Percentiles rank a stretch among this genome's conserved stretches.
These are phyloP conservation scores for Pterobdella sp. DNA, from an alignment of 2,888 invertebrate species.

Conservation along the genomic window DNA sequence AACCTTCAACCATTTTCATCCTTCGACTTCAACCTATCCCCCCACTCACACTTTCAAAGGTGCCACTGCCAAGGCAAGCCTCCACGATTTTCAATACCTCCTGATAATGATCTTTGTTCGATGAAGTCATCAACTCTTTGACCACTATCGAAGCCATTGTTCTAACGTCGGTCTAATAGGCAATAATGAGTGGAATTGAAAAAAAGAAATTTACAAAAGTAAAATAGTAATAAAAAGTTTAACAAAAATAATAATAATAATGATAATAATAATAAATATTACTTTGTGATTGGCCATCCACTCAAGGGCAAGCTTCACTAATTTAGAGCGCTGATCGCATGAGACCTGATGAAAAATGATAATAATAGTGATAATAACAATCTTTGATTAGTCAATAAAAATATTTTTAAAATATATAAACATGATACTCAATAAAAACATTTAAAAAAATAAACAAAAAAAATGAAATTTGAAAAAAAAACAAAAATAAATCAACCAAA, in stretches of 20 bases:
- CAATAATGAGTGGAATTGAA: too few species aligned
- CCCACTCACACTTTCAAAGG: too few species aligned
- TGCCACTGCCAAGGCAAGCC: too few species aligned
- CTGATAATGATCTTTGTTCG: not conserved
- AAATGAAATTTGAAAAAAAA: not conserved
- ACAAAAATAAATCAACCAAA: constrained; percentile 15
- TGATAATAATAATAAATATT: not conserved
- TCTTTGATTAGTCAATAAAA: too few species aligned
- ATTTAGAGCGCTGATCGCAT: constrained; percentile 6
- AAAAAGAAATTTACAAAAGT: too few species aligned
- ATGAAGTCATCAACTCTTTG: not conserved
- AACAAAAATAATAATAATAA: constrained; percentile 2
- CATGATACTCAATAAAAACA: not conserved
- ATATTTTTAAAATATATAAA: not conserved
- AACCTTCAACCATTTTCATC: not conserved
- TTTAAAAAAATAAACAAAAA: not conserved
- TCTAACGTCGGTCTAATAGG: not conserved
- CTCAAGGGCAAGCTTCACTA: not conserved
- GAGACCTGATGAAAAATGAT: constrained; percentile 5
- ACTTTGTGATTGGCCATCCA: constrained; percentile 27
- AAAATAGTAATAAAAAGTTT: not conserved
- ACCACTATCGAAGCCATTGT: constrained; percentile 6
- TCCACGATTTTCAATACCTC: too few species aligned
- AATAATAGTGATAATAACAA: not conserved
- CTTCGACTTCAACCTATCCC: too few species aligned